A percentile compares a stretch with the other conserved stretches of the same genome.
Evolutionary conservation across 1,140 invertebrate genomes (phyloP).

Genomic region (Pemphigus obesinymphae): DNA sequence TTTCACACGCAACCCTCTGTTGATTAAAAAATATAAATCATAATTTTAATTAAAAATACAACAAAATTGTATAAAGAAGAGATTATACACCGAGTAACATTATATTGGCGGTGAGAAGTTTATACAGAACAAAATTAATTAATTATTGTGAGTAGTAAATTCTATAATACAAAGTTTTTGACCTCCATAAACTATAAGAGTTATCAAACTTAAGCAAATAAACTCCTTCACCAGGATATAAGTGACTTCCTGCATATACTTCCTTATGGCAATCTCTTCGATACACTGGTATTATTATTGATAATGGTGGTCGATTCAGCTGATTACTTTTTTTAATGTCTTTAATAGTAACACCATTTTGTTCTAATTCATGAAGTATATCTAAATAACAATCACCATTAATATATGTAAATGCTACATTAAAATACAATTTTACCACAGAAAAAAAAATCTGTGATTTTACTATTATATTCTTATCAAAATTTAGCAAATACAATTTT

Average conservation of each 20-base stretch:
- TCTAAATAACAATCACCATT: background rate
- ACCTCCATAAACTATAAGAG: conserved; percentile 97
- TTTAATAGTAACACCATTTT: conserved; percentile 32
- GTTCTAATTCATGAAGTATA: conserved; percentile 30
- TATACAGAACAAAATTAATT: background rate
- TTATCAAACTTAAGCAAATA: conserved; percentile 99
- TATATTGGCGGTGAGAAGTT: background rate
- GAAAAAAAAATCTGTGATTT: no score
- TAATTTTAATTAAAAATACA: background rate
- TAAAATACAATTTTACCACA: background rate
- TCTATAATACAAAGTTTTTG: conserved; percentile 97
- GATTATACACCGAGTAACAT: background rate
- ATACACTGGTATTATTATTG: conserved; percentile 85
- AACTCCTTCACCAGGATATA: conserved; percentile 93
- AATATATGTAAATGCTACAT: background rate
- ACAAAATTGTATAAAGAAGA: background rate
- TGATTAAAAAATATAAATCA: background rate
- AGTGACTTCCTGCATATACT: conserved; percentile 94
- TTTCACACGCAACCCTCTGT: background rate
- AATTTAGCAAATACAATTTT: no score
- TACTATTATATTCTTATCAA: no score
- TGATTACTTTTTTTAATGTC: conserved; percentile 19
- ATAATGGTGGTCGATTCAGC: conserved; percentile 57
- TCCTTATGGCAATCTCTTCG: conserved; percentile 93
- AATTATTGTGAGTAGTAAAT: conserved; percentile 86